Conservation (phyloP, 2,797 vertebrate genomes). For the Macrochelys suwanniensis region DNA sequence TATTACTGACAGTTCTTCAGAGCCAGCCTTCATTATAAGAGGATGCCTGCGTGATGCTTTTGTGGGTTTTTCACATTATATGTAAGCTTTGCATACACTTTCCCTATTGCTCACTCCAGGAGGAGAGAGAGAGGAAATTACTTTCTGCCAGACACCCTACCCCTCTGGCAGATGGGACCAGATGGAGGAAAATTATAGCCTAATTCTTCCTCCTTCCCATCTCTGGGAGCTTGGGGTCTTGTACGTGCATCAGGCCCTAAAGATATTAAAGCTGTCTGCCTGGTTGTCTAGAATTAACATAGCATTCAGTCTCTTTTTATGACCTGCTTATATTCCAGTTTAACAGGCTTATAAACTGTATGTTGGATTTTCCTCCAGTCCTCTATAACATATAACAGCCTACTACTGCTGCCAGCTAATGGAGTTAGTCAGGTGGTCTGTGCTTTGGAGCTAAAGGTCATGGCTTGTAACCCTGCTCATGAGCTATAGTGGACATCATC, state of each 20-base stretch:
- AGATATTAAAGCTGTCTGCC: rapidly evolving
- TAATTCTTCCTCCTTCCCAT: conserved; percentile 28
- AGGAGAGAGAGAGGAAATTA: neutral
- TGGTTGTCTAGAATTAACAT: neutral
- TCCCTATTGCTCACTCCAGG: conserved; percentile 11
- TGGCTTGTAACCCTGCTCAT: conserved; percentile 26
- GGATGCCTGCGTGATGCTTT: neutral
- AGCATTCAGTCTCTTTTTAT: neutral
- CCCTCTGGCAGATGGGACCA: neutral
- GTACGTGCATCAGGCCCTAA: neutral
- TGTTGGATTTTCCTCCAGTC: neutral
- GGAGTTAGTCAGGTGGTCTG: neutral
- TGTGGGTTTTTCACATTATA: conserved; percentile 16
- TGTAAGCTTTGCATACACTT: conserved; percentile 29
- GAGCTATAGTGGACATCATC: conserved; percentile 7
- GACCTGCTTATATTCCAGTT: conserved; percentile 6
- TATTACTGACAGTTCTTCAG: neutral
- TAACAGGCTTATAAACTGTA: conserved; percentile 6
- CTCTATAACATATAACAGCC: neutral
- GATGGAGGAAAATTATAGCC: conserved; percentile 21
- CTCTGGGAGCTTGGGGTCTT: neutral
- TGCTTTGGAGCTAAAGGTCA: conserved; percentile 34
- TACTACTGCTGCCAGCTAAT: conserved; percentile 17
- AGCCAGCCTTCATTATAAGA: neutral
- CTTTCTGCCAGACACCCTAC: conserved; percentile 31